These are phyloP conservation scores for Chamaetylas fuelleborni DNA, from an alignment of 2,113 vertebrate species.

Conservation along the genomic window DNA sequence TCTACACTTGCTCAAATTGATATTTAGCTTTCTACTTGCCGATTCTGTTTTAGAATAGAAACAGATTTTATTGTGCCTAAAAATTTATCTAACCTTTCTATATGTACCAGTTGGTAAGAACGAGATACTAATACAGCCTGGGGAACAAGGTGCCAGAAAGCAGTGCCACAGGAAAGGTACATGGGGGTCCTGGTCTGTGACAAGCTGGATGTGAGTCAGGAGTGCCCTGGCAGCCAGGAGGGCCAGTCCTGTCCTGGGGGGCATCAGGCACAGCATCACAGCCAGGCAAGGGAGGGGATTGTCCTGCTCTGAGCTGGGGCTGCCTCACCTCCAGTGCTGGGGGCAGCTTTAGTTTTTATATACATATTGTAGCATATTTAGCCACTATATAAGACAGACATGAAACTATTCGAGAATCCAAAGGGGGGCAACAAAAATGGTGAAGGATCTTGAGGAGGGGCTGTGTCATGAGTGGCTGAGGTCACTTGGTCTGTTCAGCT, in stretches of 20 bases:
- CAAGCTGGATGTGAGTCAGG: accelerated
- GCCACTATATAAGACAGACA: not conserved
- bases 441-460: not conserved
- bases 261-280: not conserved
- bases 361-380: not conserved
- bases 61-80: not conserved
- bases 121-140: not conserved
- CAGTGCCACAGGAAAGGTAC: not conserved
- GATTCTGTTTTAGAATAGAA: not conserved
- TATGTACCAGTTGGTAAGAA: not conserved
- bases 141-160: not conserved
- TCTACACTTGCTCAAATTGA: not conserved
- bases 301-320: not conserved
- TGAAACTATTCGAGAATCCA: not conserved
- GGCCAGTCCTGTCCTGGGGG: accelerated
- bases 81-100: not conserved
- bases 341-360: too few species aligned
- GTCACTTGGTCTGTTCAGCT: not conserved
- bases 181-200: accelerated
- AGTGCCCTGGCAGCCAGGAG: not conserved
- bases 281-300: accelerated
- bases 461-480: accelerated
- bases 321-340: accelerated
- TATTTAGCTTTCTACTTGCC: not conserved
- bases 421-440: not conserved